Conservation (phyloP, 2,888 invertebrate species). For the Drosophila phalerata region DNA sequence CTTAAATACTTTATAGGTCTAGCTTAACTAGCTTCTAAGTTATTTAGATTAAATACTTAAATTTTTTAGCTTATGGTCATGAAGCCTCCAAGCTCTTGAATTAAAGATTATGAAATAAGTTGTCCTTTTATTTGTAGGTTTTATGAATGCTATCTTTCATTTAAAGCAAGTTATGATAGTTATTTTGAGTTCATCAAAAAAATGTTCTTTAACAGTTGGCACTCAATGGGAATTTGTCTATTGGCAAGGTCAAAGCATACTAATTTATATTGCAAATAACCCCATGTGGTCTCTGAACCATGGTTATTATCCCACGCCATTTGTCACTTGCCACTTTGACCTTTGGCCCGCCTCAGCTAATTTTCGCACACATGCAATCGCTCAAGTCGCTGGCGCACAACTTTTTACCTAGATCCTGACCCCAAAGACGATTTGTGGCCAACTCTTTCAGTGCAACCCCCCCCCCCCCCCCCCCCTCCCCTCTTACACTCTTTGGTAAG, state of each 20-base stretch:
- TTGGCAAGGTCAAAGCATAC: constrained; percentile 13
- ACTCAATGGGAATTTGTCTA: constrained; percentile 1
- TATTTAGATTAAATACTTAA: too few species aligned
- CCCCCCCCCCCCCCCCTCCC: not conserved
- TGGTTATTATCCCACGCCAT: constrained; percentile 6
- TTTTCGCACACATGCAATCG: constrained; percentile 25
- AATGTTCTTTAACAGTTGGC: not conserved
- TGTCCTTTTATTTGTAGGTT: not conserved
- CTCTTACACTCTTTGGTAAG: not conserved
- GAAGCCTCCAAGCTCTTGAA: not conserved
- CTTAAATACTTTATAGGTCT: too few species aligned
- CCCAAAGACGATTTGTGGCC: constrained; percentile 3
- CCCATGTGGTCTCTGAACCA: constrained; percentile 14
- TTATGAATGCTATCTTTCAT: not conserved
- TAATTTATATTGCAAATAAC: constrained; percentile 32
- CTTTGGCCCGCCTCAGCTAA: constrained; percentile 26
- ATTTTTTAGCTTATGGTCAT: too few species aligned
- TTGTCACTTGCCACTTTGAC: constrained; percentile 29
- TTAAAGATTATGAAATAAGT: not conserved
- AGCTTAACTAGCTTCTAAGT: too few species aligned
- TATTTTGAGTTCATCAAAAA: too few species aligned
- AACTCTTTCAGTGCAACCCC: not conserved
- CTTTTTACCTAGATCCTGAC: constrained; percentile 3
- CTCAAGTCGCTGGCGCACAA: constrained; percentile 5
- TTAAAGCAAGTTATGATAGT: too few species aligned